A percentile compares a stretch with the other conserved stretches of the same genome.
Conservation (phyloP, 2,797 vertebrate species). For the Perodicticus potto region DNA sequence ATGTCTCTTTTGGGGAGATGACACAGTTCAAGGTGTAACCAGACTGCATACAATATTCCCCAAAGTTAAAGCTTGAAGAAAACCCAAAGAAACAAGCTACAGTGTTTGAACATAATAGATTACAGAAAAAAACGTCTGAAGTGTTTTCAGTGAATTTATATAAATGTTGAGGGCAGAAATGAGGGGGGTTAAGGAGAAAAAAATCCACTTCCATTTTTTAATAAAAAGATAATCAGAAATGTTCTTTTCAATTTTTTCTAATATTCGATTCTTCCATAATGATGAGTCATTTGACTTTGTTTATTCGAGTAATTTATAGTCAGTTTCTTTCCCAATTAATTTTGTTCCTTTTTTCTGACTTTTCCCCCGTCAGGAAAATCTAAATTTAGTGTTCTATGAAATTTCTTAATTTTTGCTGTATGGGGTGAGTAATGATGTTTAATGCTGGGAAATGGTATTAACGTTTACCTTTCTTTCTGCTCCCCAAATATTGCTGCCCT, state of each 20-base stretch:
- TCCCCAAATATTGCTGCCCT: not conserved
- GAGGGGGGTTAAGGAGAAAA: not conserved
- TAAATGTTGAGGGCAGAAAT: not conserved
- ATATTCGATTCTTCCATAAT: not conserved
- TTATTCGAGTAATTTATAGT: conserved; percentile 37
- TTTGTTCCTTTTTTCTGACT: conserved; percentile 36
- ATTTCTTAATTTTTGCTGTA: conserved; percentile 40
- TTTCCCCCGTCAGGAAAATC: conserved; percentile 14
- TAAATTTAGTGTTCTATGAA: not conserved
- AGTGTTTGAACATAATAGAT: not conserved
- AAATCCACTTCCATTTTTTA: conserved; percentile 3
- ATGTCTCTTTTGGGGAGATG: conserved; percentile 3
- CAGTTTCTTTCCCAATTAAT: conserved; percentile 56
- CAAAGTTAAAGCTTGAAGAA: conserved; percentile 9
- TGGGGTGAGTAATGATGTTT: not conserved
- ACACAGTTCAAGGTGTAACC: not conserved
- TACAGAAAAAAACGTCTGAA: not conserved
- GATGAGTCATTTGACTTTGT: not conserved
- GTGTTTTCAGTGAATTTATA: not conserved
- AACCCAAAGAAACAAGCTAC: conserved; percentile 46
- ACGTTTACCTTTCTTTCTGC: not conserved
- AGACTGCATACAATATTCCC: not conserved
- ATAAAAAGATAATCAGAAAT: conserved; percentile 2
- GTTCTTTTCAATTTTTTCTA: not conserved
- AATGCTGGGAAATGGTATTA: not conserved